These are phyloP conservation scores for Apodemia duryi DNA, from an alignment of 2,888 invertebrate species.

Conservation along the genomic window DNA sequence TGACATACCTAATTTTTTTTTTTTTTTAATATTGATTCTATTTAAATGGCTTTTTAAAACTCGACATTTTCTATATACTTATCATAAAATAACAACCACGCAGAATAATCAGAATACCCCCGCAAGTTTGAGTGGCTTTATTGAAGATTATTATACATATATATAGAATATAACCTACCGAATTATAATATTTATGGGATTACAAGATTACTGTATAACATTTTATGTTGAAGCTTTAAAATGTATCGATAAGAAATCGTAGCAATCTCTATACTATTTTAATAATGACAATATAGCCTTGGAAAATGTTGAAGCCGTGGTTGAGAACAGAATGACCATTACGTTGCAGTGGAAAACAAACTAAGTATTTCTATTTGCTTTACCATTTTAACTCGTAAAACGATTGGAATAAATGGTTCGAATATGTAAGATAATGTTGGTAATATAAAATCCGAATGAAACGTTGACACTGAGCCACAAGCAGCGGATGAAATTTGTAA, in stretches of 20 bases:
- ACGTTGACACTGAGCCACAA: conserved; percentile 68
- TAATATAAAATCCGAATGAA: conserved; percentile 64
- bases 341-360: conserved; percentile 48
- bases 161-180: too few relatives aligned
- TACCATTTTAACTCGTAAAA: conserved; percentile 34
- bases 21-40: too few relatives aligned
- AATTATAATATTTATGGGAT: too few relatives aligned
- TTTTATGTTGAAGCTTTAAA: neutral
- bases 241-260: conserved; percentile 29
- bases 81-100: too few relatives aligned
- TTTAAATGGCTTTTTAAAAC: too few relatives aligned
- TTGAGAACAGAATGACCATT: conserved; percentile 59
- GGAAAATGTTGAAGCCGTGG: conserved; percentile 57
- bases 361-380: conserved; percentile 23
- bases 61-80: too few relatives aligned
- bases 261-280: conserved; percentile 61
- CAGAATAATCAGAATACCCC: too few relatives aligned
- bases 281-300: conserved; percentile 63
- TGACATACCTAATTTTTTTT: too few relatives aligned
- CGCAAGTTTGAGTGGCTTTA: too few relatives aligned
- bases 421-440: conserved; percentile 37
- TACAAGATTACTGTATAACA: neutral
- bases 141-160: too few relatives aligned
- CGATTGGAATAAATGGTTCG: conserved; percentile 27
- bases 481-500: conserved; percentile 64